These are phyloP conservation scores for Acholoe squamosa DNA, from an alignment of 2,888 invertebrate genomes.

Conservation along the genomic window DNA sequence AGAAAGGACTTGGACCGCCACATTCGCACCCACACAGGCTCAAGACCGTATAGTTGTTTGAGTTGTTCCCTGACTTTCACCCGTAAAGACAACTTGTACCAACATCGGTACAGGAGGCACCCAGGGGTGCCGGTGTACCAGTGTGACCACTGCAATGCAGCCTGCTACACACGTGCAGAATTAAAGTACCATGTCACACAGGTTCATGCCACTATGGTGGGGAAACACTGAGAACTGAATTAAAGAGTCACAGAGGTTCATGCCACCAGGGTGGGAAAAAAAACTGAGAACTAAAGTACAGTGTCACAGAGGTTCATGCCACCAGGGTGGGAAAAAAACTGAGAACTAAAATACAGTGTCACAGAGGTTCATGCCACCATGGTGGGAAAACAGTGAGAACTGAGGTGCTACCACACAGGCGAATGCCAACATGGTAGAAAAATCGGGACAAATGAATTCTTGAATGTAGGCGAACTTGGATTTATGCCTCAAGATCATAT, in stretches of 20 bases:
- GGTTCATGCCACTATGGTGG: background rate
- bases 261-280: too few relatives aligned
- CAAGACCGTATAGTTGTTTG: background rate
- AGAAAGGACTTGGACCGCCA: conserved; percentile 28
- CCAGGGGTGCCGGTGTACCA: conserved; percentile 30
- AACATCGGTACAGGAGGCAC: background rate
- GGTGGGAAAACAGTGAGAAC: too few relatives aligned
- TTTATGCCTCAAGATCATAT: too few relatives aligned
- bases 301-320: background rate
- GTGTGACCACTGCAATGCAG: background rate
- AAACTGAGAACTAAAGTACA: background rate
- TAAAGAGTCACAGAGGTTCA: too few relatives aligned
- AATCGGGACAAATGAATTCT: too few relatives aligned
- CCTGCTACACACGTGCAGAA: background rate
- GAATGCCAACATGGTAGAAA: too few relatives aligned
- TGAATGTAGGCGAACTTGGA: too few relatives aligned
- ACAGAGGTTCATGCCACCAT: too few relatives aligned
- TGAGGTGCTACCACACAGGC: too few relatives aligned
- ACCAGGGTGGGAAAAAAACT: too few relatives aligned
- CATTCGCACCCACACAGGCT: conserved; percentile 4
- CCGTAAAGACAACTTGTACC: conserved; percentile 38
- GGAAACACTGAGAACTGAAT: too few relatives aligned
- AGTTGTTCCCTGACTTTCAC: background rate
- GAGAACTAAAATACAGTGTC: too few relatives aligned
- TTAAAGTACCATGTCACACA: background rate